Evolutionary conservation across 2,797 vertebrate genomes (phyloP), one percentile per base, ranked within the genome.

Genomic region (Prunella strophiata): DNA sequence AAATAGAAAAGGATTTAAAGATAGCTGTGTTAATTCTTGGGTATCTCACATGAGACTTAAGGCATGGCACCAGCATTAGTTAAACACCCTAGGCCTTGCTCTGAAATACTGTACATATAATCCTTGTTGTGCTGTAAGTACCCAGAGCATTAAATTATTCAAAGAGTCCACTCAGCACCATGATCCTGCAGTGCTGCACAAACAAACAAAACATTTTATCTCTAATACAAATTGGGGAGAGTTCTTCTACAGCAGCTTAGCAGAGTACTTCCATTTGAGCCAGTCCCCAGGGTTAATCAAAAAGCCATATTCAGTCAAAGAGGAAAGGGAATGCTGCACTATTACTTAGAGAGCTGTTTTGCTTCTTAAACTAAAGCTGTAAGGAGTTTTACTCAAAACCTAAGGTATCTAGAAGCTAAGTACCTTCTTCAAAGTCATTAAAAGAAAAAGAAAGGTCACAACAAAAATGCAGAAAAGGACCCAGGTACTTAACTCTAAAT

Each of bases 1-100:
- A 93, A 86, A 73, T 36, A 70, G 81, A 70, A 92, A 65, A 59
- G 74, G 68, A 87, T 88, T 81, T 93, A 72, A 79, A 82, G 85
- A 75, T 12, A 91, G 70, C 34, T 88, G n/a, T 55, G 67, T n/a
- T 87, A 82, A 86, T 71, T 79, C 88, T 61, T 57, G 27, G 26
- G 38, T 78, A 86, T 82, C 88, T 86, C 82, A 73, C 52, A 85
- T 9, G 29, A 91, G 74, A 85, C 65, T 71, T 38, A 58, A 71
- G 40, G 67, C 45, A 73, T 0, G 5, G 57, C 76, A 91, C 67
- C 47, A 81, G 91, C 59, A 82, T 63, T 66, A 89, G 73, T 43
- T 58, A 88, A 87, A 81, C 71, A 62, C n/a, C 52, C 66, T 10
- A 29, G 71, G 73, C 70, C 66, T 36, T 70, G 62, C 82, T 94